Conservation (phyloP, 1,140 invertebrate species). For the Hirudo medicinalis region DNA sequence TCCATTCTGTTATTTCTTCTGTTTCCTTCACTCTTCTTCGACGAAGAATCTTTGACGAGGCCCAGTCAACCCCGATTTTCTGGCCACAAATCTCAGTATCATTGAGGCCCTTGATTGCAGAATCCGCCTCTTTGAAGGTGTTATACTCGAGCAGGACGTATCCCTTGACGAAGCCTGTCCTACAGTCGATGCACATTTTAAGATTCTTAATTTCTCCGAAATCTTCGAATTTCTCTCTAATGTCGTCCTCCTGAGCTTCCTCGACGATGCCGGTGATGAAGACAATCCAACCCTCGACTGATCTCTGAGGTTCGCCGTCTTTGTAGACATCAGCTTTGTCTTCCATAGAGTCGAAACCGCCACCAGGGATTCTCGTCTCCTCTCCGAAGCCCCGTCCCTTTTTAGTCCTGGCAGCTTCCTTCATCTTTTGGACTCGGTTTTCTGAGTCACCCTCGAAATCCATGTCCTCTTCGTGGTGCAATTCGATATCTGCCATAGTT, state of each 20-base stretch:
- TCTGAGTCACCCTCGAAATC: no score
- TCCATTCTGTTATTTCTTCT: no score
- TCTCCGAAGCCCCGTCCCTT: conserved; percentile 82
- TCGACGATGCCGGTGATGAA: conserved; percentile 95
- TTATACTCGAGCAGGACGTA: conserved; percentile 93
- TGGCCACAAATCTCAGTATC: conserved; percentile 78
- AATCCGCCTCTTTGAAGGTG: conserved; percentile 83
- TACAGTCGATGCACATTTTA: conserved; percentile 82
- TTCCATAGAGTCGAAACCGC: no score
- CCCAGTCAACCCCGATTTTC: conserved; percentile 85
- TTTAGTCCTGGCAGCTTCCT: conserved; percentile 82
- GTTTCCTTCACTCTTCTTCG: not conserved
- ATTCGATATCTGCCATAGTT: no score
- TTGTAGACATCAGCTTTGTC: no score
- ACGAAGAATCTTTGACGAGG: conserved; percentile 61
- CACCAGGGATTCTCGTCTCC: no score
- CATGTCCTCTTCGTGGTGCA: no score
- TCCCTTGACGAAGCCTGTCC: conserved; percentile 92
- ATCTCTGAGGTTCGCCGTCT: conserved; percentile 34
- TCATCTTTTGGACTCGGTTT: conserved; percentile 56
- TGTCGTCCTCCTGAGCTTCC: conserved; percentile 92
- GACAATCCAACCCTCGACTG: conserved; percentile 95
- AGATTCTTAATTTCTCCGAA: conserved; percentile 92
- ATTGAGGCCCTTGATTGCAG: conserved; percentile 76
- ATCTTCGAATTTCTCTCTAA: conserved; percentile 89